Base-by-base conservation (phyloP, 2,888 invertebrate genomes). In the Marronus borbonicus region DNA sequence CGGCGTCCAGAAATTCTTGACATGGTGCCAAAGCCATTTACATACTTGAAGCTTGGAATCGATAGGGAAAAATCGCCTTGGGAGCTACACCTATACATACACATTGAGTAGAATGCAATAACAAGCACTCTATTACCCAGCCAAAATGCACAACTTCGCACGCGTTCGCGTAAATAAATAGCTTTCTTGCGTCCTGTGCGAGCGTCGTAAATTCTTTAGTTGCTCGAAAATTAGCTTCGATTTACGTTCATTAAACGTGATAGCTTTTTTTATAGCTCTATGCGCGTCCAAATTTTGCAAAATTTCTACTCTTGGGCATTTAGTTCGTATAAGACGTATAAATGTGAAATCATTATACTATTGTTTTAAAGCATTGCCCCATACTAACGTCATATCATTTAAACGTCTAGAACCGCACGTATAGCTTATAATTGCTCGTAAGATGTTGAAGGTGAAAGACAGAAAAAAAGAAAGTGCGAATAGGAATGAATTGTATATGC, bases 1-100 rank as follows among this genome's bases (percentile, higher is more conserved):
- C 49, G 24, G 44, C 44, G 60, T 62, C 72, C 72, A 60, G 60
- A 74, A 74, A 74, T 74, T 74, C 72, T 74, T 74, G 72, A 74
- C 44, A 44, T n/a, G 2, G 10, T 74, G 72, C 72, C 72, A 74
- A 60, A 39, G 49, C 58, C 72, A 60, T 74, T 74, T 44, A 49
- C 72, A 74, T 60, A 60, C 55, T 49, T 44, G 20, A 74, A 74
- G 44, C 72, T 74, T 58, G 72, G 72, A 74, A 60, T 74, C 62
- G 72, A 74, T 74, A 72, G 44, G 44, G 39, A 55, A 74, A 62
- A 62, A 62, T 62, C 31, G 62, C 31, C 31, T 28, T 8, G 55
- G 8, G 20, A 58, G n/a, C 24, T 62, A 62, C 31, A 36, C 28
- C 62, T 14, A 31, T 62, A 62, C 62, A 62, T 31, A 62, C 28